These are phyloP conservation scores for Quadroppia sp. DNA, from an alignment of 2,888 invertebrate species.

Conservation along the genomic window DNA sequence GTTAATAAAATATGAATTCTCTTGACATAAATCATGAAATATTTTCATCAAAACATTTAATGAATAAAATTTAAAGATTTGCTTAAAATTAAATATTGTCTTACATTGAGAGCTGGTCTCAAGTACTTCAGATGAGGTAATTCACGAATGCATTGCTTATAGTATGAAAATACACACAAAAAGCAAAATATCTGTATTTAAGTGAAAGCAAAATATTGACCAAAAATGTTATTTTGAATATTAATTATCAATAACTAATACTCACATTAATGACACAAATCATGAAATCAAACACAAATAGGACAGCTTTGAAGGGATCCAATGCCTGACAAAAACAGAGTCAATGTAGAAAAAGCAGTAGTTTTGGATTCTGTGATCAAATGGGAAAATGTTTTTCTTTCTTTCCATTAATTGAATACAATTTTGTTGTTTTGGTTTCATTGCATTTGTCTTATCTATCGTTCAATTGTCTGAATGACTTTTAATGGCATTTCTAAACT, in stretches of 20 bases:
- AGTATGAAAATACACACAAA: conserved; percentile 19
- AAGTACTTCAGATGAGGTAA: conserved; percentile 18
- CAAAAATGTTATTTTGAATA: background rate
- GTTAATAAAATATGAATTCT: no score
- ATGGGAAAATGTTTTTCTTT: background rate
- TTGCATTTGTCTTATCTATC: no score
- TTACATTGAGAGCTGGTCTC: background rate
- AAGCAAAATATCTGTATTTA: conserved; percentile 13
- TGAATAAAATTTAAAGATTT: no score
- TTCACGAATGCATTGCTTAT: conserved; percentile 15
- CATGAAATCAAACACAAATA: conserved; percentile 45
- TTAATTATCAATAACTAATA: background rate
- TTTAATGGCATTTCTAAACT: no score
- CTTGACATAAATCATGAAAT: no score
- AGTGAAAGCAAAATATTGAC: background rate
- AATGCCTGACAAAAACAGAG: conserved; percentile 40
- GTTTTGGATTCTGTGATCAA: background rate
- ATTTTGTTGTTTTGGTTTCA: no score
- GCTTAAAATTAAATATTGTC: background rate
- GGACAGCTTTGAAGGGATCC: conserved; percentile 44
- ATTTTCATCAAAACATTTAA: no score
- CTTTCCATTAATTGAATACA: background rate
- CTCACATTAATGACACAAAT: conserved; percentile 45
- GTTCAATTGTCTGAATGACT: no score
- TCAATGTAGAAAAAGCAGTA: background rate